These are phyloP conservation scores for Acanthosepion lycidas DNA, from an alignment of 2,888 invertebrate genomes.

Conservation along the genomic window DNA sequence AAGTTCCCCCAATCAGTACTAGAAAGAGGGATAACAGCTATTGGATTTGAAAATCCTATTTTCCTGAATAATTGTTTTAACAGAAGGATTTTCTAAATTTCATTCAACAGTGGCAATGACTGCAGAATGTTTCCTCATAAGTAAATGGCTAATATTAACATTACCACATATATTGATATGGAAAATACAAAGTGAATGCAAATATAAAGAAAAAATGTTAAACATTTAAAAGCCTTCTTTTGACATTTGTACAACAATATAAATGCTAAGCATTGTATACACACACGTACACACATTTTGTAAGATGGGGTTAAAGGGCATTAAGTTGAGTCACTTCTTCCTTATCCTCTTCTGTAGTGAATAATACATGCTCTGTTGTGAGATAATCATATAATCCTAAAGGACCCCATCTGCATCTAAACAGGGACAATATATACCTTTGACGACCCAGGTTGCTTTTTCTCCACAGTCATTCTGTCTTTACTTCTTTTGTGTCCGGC, in stretches of 20 bases:
- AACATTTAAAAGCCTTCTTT: neutral
- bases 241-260: neutral
- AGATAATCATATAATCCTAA: neutral
- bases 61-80: too few species aligned
- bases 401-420: constrained; percentile 3
- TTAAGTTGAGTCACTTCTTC: neutral
- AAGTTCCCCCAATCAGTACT: too few species aligned
- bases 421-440: constrained; percentile 11
- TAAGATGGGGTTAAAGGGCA: neutral
- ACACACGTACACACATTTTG: too few species aligned
- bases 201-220: neutral
- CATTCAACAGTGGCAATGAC: too few species aligned
- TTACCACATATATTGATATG: neutral
- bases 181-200: neutral
- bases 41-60: too few species aligned
- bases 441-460: constrained; percentile 3
- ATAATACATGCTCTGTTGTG: constrained; percentile 7
- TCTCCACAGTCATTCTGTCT: neutral
- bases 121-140: too few species aligned
- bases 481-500: neutral
- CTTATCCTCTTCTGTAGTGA: neutral
- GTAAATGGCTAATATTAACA: neutral
- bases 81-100: too few species aligned
- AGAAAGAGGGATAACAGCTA: too few species aligned
- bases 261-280: neutral